A percentile compares a stretch with the other conserved stretches of the same genome.
Conservation (phyloP, 2,113 vertebrate genomes). For the Clupea harengus region DNA sequence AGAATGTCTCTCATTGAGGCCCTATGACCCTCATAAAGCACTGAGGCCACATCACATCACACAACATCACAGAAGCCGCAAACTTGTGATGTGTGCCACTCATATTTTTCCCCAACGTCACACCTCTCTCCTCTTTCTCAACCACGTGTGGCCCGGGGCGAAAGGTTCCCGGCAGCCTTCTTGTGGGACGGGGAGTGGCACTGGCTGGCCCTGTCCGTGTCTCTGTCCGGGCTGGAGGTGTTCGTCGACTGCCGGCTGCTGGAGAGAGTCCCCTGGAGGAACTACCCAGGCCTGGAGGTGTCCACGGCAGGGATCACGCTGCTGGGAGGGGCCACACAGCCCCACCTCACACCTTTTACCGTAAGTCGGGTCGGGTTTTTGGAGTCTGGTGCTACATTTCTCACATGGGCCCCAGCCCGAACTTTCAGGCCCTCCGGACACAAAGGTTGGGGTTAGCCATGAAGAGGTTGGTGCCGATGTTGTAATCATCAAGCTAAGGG, state of each 20-base stretch:
- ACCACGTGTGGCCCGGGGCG: background rate
- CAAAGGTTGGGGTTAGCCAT: constrained; percentile 22
- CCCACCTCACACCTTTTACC: constrained; percentile 54
- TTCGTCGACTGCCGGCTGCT: constrained; percentile 35
- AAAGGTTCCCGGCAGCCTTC: constrained; percentile 34
- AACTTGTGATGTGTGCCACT: background rate
- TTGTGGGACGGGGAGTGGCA: constrained; percentile 43
- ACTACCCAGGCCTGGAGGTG: background rate
- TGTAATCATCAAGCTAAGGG: background rate
- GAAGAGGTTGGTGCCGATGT: background rate
- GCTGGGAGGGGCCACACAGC: constrained; percentile 34
- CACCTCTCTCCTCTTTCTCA: background rate
- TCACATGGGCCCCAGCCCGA: constrained; percentile 59
- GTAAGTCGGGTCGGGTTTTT: constrained; percentile 56
- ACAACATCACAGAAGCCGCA: background rate
- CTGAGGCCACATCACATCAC: background rate
- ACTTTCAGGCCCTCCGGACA: constrained; percentile 31
- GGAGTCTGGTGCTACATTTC: constrained; percentile 68
- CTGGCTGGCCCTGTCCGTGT: constrained; percentile 32
- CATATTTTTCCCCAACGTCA: background rate
- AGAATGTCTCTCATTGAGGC: background rate
- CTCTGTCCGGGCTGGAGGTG: constrained; percentile 27
- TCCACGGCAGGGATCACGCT: constrained; percentile 28
- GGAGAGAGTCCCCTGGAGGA: constrained; percentile 39
- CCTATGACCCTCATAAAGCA: background rate